phyloP scores from a whole-genome alignment of 2,888 invertebrate genomes.

The Phengaris alcon region DNA sequence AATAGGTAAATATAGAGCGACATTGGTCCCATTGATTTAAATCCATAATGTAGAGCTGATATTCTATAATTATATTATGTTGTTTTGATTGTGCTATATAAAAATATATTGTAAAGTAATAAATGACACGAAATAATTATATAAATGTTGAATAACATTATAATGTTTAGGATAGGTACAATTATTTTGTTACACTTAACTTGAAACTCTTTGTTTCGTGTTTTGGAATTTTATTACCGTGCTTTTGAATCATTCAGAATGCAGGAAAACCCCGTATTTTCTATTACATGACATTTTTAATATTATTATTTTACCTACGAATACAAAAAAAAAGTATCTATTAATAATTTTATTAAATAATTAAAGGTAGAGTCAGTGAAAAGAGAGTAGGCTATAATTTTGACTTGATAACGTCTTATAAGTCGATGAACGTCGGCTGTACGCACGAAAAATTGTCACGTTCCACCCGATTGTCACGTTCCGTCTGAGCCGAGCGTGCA shows the following conservation, averaged over 20 bases:
- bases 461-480: too few relatives aligned
- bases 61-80: background rate
- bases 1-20: background rate
- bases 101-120: background rate
- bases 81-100: background rate
- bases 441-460: too few relatives aligned
- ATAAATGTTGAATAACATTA: background rate
- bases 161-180: too few relatives aligned
- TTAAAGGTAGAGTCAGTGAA: too few relatives aligned
- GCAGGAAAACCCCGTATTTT: background rate
- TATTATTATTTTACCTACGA: too few relatives aligned
- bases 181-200: background rate
- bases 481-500: too few relatives aligned
- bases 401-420: too few relatives aligned
- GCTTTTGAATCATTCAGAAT: background rate
- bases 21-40: background rate
- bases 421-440: too few relatives aligned
- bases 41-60: background rate
- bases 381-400: too few relatives aligned
- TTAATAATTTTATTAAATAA: too few relatives aligned
- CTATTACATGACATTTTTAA: too few relatives aligned
- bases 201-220: background rate
- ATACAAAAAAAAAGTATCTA: too few relatives aligned
- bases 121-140: background rate
- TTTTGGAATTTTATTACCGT: conserved; percentile 2